phyloP scores from a whole-genome alignment of 2,797 vertebrate species.

The Acanthiza pusilla region DNA sequence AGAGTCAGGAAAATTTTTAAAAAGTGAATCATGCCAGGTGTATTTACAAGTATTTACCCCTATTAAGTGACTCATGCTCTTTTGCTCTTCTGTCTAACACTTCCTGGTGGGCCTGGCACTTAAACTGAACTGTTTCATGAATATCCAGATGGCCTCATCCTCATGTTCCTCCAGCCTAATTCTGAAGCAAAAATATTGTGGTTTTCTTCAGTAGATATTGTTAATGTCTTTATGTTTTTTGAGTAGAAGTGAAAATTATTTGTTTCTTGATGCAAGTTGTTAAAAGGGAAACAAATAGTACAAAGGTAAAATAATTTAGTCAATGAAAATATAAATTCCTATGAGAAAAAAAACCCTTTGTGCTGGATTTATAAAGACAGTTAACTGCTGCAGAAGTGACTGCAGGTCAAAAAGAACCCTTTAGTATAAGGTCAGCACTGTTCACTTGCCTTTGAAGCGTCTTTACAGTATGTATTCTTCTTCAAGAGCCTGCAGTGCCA shows the following conservation, averaged over 20 bases:
- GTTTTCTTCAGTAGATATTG: not conserved
- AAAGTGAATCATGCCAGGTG: not conserved
- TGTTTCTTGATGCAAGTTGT: not conserved
- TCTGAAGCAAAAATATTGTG: not conserved
- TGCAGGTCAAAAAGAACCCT: not conserved
- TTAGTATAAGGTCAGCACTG: not conserved
- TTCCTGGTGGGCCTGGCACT: not conserved
- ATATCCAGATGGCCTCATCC: not conserved
- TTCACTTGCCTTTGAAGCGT: not conserved
- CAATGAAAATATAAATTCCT: not conserved
- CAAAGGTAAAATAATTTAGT: not conserved
- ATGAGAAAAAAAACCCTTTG: not conserved
- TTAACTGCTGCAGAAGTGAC: conserved; percentile 8
- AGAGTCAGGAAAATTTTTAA: not conserved
- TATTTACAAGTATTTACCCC: not conserved
- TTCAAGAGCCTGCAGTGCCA: not conserved
- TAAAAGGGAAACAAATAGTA: not conserved
- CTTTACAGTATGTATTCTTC: not conserved
- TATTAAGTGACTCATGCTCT: not conserved
- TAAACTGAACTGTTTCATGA: not conserved
- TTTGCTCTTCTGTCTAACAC: not conserved
- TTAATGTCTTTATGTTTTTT: not conserved
- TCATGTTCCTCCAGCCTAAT: not conserved
- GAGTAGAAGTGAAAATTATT: not conserved
- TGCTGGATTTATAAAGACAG: not conserved